A percentile compares a stretch with the other conserved stretches of the same genome.
Conservation (phyloP, 2,113 vertebrate genomes). For the Ammodytes dubius region DNA sequence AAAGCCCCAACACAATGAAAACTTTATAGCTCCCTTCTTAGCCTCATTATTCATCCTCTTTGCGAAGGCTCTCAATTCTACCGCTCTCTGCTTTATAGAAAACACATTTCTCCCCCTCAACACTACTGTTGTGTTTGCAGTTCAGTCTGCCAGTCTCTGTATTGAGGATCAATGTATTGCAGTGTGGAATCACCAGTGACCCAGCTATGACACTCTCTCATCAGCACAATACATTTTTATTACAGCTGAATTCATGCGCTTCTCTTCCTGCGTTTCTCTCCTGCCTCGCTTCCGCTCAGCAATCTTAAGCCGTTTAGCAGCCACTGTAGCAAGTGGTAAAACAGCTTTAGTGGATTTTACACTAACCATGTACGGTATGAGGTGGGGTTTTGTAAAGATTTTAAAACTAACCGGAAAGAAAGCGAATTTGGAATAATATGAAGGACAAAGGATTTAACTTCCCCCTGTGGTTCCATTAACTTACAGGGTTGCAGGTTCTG, state of each 20-base stretch:
- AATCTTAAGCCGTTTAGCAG: constrained; percentile 61
- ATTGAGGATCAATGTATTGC: constrained; percentile 38
- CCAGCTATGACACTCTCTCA: constrained; percentile 39
- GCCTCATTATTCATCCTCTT: constrained; percentile 66
- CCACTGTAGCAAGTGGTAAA: constrained; percentile 54
- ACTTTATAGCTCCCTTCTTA: constrained; percentile 75
- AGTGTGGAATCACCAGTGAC: constrained; percentile 44
- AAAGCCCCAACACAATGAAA: constrained; percentile 74
- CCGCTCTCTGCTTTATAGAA: constrained; percentile 71
- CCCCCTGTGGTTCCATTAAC: background rate
- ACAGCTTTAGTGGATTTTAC: constrained; percentile 39
- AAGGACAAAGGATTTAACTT: constrained; percentile 11
- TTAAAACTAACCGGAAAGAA: background rate
- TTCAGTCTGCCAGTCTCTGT: constrained; percentile 42
- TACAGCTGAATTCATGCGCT: constrained; percentile 33
- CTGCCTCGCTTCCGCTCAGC: constrained; percentile 34
- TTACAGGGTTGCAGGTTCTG: constrained; percentile 34
- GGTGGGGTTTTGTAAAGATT: constrained; percentile 34
- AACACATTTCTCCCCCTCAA: constrained; percentile 74
- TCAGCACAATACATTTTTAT: constrained; percentile 57
- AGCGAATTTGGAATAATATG: background rate
- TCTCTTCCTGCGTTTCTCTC: constrained; percentile 36
- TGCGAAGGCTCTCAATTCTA: constrained; percentile 31
- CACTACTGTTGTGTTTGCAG: constrained; percentile 53
- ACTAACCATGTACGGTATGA: constrained; percentile 18